Percentiles rank a stretch among this genome's conserved stretches.
phyloP scores from a whole-genome alignment of 2,888 invertebrate genomes.

The Liposcelis brunnea region DNA sequence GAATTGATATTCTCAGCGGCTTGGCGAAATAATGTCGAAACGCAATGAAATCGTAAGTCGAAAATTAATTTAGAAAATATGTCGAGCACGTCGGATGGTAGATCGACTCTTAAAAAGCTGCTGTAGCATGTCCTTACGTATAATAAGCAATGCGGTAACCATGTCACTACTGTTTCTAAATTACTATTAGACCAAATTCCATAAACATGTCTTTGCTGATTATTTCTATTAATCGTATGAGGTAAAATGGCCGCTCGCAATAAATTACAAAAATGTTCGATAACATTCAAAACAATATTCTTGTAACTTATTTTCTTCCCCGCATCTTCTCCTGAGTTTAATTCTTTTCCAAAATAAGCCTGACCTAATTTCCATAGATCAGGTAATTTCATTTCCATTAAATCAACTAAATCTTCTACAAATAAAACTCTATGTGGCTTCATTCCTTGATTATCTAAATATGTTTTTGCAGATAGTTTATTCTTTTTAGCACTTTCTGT shows the following conservation, averaged over 20 bases:
- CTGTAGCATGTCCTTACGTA: constrained; percentile 66
- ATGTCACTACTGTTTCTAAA: constrained; percentile 36
- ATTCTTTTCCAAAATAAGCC: constrained; percentile 79
- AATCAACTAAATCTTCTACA: constrained; percentile 60
- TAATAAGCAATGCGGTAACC: constrained; percentile 65
- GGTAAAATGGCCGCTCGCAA: constrained; percentile 55
- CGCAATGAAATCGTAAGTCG: constrained; percentile 72
- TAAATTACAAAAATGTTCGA: constrained; percentile 55
- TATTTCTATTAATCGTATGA: constrained; percentile 34
- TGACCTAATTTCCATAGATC: constrained; percentile 93
- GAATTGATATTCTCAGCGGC: constrained; percentile 60
- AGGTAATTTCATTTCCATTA: constrained; percentile 59
- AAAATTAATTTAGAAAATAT: constrained; percentile 70
- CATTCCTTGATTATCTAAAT: constrained; percentile 12
- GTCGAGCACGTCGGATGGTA: constrained; percentile 74
- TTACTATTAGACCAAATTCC: constrained; percentile 6
- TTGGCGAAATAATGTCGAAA: constrained; percentile 69
- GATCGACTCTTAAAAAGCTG: constrained; percentile 62
- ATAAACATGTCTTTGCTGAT: constrained; percentile 19
- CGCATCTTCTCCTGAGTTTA: constrained; percentile 53
- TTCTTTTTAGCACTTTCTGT: constrained; percentile 24
- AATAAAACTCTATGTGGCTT: constrained; percentile 45
- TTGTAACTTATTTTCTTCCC: constrained; percentile 63
- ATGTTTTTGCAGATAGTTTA: constrained; percentile 18
- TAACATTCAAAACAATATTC: constrained; percentile 63